phyloP scores from a whole-genome alignment of 2,797 vertebrate genomes.

The Spinus olivaceus region DNA sequence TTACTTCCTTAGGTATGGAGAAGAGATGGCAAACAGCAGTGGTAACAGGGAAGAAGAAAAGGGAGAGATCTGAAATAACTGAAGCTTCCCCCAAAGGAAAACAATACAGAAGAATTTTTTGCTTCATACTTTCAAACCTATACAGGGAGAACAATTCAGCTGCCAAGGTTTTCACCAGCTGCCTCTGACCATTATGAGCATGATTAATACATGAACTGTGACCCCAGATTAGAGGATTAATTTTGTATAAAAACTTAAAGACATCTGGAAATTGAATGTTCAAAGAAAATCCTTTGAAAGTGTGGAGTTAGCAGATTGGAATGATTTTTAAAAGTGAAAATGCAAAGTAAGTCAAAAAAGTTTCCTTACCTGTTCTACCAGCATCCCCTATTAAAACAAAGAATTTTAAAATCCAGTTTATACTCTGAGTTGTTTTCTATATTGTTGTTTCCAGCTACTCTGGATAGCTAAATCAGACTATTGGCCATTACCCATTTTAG shows the following conservation, averaged over 20 bases:
- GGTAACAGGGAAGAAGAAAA: background rate
- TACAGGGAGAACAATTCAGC: background rate
- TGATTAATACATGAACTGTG: background rate
- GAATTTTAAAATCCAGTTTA: conserved; percentile 69
- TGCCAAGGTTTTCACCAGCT: background rate
- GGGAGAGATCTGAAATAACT: background rate
- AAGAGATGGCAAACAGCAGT: background rate
- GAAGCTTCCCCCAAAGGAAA: background rate
- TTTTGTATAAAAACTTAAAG: background rate
- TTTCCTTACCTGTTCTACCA: conserved; percentile 70
- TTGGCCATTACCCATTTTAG: background rate
- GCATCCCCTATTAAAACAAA: conserved; percentile 70
- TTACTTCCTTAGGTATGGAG: background rate
- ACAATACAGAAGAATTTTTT: background rate
- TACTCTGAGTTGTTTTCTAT: conserved; percentile 24
- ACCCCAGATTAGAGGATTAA: conserved; percentile 30
- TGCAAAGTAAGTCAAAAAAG: conserved; percentile 48
- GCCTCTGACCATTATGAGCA: background rate
- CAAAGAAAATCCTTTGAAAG: conserved; percentile 68
- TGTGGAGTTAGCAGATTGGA: conserved; percentile 60
- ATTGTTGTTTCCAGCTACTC: conserved; percentile 31
- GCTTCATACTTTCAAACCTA: background rate
- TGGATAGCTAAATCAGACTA: background rate
- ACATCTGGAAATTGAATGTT: conserved; percentile 66
- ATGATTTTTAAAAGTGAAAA: conserved; percentile 65